Base-by-base conservation (phyloP, 2,113 vertebrate species). In the Mixornis gularis region DNA sequence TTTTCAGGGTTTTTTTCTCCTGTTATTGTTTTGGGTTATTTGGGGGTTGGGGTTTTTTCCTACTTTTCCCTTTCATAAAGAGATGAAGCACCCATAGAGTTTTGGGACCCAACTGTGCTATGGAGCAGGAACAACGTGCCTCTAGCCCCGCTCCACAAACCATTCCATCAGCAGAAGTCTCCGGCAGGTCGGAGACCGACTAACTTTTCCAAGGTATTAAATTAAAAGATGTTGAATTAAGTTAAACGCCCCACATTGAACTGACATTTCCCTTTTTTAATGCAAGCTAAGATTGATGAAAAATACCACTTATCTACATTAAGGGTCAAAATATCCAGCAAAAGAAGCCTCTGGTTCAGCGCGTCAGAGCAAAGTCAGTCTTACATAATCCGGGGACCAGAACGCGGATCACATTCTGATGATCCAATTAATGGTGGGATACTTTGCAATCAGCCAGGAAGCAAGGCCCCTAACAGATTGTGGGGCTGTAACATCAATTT, bases 221-320 rank as follows among this genome's bases (percentile, higher is more conserved):
- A 98, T 98, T 97, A 98, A 97, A 98, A 97, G 97, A 98, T 96
- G 97, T 98, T 97, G 97, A 98, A 98, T 98, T 98, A 98, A 97
- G 97, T 98, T 97, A 97, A 98, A 98, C 27, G 86, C 93, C 97
- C 97, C 96, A 96, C 97, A 97, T 89, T 97, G 97, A 98, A 98
- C 94, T 98, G 98, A 98, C 98, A 98, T 97, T 98, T 98, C 95
- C 95, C 95, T 95, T 97, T 97, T 98, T 97, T 97, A 98, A 98
- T 98, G 97, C 97, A 97, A 95, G 97, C 95, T 97, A 96, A 98
- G 98, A 98, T 98, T 98, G 98, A 98, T 99, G 98, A 99, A 98
- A 98, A 97, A 98, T 98, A 98, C 97, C 99, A 99, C 98, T 99
- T 99, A 99, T 98, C 99, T 98, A 98, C 99, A 99, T 99, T 99